Base-by-base conservation (phyloP, 2,797 vertebrate genomes). In the Sebastes hubbsi region DNA sequence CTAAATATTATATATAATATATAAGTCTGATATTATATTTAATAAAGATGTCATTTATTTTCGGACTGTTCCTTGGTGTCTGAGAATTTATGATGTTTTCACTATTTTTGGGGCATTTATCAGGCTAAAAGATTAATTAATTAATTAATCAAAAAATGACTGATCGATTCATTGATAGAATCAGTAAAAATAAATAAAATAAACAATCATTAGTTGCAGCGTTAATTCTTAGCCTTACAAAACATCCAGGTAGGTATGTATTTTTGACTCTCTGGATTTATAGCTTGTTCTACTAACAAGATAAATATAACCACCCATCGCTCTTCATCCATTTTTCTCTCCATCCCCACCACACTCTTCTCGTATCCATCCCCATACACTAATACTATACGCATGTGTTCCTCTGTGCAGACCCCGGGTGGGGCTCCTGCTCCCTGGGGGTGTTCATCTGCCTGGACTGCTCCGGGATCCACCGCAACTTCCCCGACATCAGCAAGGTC, bases 391-490 rank as follows among this genome's bases (percentile, higher is more conserved):
- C n/a, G n/a, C n/a, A n/a, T 64, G 2, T 58, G 3, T 29, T n/a
- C 36, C n/a, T 67, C 13, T 49, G 55, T 83, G 18, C 92, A 99
- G 98, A 97, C 82, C 97, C 97, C 0, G 95, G 95, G 36, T 99
- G 98, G 98, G 98, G 97, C 10, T 99, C 98, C 7, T 96, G 97
- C 84, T 96, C 97, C 8, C 88, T 99, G 6, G 98, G 98, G 4
- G 95, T 98, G 22, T 99, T 99, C 93, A 96, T 99, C 92, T 99
- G 98, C 78, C 89, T 99, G 90, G 97, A 87, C 24, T 99, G 98
- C 86, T 99, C 98, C 0, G 98, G 98, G 52, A 97, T 98, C 89
- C 98, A 99, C 90, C 97, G 97, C 69, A 99, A 95, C 79, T 95
- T 99, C 62, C 96, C 97, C 0, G 91, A 96, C 42, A 89, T 97